Percentiles rank a stretch among this genome's conserved stretches.
These are phyloP conservation scores for Samia ricini DNA, from an alignment of 1,140 invertebrate species.

Conservation along the genomic window DNA sequence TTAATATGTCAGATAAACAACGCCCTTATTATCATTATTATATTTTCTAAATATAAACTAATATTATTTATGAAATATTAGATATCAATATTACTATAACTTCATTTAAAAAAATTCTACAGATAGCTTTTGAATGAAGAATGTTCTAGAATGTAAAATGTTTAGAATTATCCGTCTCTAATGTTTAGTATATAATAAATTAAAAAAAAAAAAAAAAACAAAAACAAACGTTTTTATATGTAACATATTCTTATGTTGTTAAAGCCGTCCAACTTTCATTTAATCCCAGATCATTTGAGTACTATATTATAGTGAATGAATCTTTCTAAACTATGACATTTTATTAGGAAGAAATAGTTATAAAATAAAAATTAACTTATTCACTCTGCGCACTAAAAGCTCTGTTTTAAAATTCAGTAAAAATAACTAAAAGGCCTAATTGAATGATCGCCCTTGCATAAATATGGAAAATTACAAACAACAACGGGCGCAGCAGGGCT, in stretches of 20 bases:
- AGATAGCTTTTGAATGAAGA: neutral
- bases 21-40: too few species aligned
- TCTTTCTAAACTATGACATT: too few species aligned
- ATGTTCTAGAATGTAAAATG: neutral
- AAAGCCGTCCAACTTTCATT: neutral
- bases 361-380: neutral
- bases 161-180: neutral
- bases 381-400: constrained; percentile 47
- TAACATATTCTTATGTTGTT: neutral
- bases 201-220: too few species aligned
- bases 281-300: neutral
- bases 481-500: constrained; percentile 39
- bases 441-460: constrained; percentile 26
- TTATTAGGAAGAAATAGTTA: too few species aligned
- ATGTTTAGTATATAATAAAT: too few species aligned
- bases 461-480: constrained; percentile 49
- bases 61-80: too few species aligned
- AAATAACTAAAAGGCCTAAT: constrained; percentile 20
- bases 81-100: too few species aligned
- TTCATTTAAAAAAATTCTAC: too few species aligned
- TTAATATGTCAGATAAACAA: too few species aligned
- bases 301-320: neutral
- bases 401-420: constrained; percentile 21
- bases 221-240: too few species aligned
- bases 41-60: too few species aligned